These are phyloP conservation scores for Sinhomidia bicolor DNA, from an alignment of 2,888 invertebrate genomes.

Conservation along the genomic window DNA sequence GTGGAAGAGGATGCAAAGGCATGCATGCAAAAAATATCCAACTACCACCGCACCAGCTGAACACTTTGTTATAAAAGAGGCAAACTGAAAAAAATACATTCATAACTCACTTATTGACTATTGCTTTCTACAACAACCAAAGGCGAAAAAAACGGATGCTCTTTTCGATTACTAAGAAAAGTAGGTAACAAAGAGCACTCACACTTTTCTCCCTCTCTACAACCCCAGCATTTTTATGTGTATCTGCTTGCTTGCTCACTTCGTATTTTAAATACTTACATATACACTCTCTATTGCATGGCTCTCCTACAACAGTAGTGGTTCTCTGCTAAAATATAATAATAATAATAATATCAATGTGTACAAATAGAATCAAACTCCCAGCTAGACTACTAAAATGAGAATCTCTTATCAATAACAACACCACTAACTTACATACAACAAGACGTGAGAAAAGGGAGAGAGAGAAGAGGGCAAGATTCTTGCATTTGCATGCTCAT, in stretches of 20 bases:
- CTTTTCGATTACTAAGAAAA: conserved; percentile 33
- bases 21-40: conserved; percentile 19
- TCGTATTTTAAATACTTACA: too few relatives aligned
- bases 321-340: neutral
- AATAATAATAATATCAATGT: conserved; percentile 9
- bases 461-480: conserved; percentile 26
- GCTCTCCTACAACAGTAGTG: neutral
- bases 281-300: too few relatives aligned
- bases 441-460: neutral
- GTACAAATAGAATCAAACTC: conserved; percentile 30
- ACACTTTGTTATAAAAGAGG: neutral
- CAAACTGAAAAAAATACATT: conserved; percentile 52
- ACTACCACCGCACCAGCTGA: neutral
- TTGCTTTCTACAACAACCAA: neutral
- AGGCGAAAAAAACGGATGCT: conserved; percentile 44
- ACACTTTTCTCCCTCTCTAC: neutral
- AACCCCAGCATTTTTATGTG: neutral
- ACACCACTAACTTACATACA: neutral
- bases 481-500: conserved; percentile 19
- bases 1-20: neutral
- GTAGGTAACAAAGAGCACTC: conserved; percentile 31
- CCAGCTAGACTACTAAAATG: neutral
- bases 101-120: conserved; percentile 24
- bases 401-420: conserved; percentile 31
- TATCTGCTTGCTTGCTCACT: neutral